Base-by-base conservation (phyloP, 2,797 vertebrate genomes). In the Rallus crepitans region DNA sequence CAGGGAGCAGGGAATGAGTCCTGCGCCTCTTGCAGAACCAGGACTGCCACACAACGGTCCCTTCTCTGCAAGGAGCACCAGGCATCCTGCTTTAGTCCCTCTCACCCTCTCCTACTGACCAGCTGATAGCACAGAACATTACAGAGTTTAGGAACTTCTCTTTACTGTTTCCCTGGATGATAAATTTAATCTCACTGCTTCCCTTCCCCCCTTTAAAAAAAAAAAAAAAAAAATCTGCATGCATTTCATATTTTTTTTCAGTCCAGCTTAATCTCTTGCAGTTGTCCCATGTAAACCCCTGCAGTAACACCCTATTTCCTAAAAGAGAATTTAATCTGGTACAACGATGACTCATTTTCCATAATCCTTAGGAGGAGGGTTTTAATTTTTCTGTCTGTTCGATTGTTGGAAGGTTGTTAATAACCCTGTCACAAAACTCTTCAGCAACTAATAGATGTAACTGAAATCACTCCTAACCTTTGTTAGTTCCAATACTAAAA, bases 31-130 rank as follows among this genome's bases (percentile, higher is more conserved):
- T 39, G 69, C 40, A 70, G 56, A 47, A 19, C 2, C 3, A 1
- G 31, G 21, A 42, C 23, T 28, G 17, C 48, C 65, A 12, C 2
- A 0, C 2, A 3, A 0, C 2, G 2, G 25, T 12, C 31, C 24
- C 6, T 63, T 52, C 37, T 33, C 24, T 4, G 1, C 2, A 1
- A 52, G 35, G 7, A 65, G 5, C 27, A 42, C 8, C 37, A 39
- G 14, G 12, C 27, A 27, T 3, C 2, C 14, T 21, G 57, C 33
- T 52, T 0, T 0, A 19, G 33, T 6, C 55, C 31, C 56, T 39
- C 6, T 0, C 15, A 9, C 8, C 45, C 55, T 69, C 63, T 50
- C 37, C 40, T 40, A 6, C 48, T 2, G 4, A 30, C 11, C 27
- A 39, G 10, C 60, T 31, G 31, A 30, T 3, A 40, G 64, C 42